Percentiles rank a stretch among this genome's conserved stretches.
These are phyloP conservation scores for Callyntrura sp. DNA, from an alignment of 2,888 invertebrate genomes.

Conservation along the genomic window DNA sequence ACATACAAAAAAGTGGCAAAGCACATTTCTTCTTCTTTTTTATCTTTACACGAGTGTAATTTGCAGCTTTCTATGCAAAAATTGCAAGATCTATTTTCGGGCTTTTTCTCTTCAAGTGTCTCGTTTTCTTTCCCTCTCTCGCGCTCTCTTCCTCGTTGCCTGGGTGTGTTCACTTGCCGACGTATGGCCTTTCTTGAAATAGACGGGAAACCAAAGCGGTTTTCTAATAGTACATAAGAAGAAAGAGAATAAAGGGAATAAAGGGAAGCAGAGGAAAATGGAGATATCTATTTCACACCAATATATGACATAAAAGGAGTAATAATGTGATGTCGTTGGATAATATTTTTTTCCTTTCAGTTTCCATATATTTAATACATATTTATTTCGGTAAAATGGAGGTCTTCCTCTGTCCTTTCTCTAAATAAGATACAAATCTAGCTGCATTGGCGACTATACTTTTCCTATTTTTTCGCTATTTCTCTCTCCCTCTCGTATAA, in stretches of 20 bases:
- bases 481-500: no score
- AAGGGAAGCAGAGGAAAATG: slow-evolving; percentile 40
- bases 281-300: slow-evolving; percentile 77
- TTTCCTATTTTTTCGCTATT: slow-evolving; percentile 49
- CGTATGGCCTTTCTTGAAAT: not conserved
- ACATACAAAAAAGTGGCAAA: not conserved
- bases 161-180: not conserved
- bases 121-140: no score
- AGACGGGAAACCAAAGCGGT: not conserved
- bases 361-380: slow-evolving; percentile 10
- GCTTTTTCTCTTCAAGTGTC: slow-evolving; percentile 6
- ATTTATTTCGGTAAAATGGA: slow-evolving; percentile 20
- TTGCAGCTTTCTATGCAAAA: slow-evolving; percentile 67
- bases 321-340: slow-evolving; percentile 74
- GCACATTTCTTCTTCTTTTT: slow-evolving; percentile 1
- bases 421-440: slow-evolving; percentile 73
- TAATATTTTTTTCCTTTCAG: slow-evolving; percentile 42
- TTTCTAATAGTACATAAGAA: slow-evolving; percentile 28
- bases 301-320: slow-evolving; percentile 76
- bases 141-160: not conserved
- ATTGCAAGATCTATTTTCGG: slow-evolving; percentile 51
- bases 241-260: slow-evolving; percentile 24
- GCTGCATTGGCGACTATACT: not conserved
- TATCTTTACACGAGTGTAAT: slow-evolving; percentile 58
- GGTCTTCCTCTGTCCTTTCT: slow-evolving; percentile 8